phyloP scores from a whole-genome alignment of 2,888 invertebrate genomes.

The Drosophila demipolita region DNA sequence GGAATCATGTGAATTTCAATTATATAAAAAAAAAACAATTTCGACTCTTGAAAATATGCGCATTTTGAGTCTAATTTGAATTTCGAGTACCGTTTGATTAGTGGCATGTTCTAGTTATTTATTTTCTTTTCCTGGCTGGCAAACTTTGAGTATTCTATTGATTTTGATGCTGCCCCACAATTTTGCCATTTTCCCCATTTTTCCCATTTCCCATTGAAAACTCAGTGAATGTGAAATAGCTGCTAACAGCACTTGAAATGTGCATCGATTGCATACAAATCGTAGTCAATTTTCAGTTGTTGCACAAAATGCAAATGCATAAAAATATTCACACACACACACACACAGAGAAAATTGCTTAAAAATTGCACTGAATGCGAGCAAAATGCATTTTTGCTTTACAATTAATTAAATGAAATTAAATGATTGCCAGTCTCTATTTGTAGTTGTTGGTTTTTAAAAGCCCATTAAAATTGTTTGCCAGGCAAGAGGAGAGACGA shows the following conservation, averaged over 20 bases:
- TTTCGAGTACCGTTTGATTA: background rate
- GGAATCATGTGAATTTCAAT: background rate
- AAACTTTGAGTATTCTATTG: background rate
- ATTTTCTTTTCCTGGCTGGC: background rate
- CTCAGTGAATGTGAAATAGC: background rate
- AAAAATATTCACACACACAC: constrained; percentile 29
- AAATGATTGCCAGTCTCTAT: constrained; percentile 6
- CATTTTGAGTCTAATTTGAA: background rate
- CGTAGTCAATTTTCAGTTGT: constrained; percentile 39
- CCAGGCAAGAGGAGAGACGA: constrained; percentile 2
- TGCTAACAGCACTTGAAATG: background rate
- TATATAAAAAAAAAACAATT: background rate
- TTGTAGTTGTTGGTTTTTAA: constrained; percentile 48
- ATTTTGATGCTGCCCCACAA: background rate
- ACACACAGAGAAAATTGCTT: constrained; percentile 33
- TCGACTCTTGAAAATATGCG: background rate
- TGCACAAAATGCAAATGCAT: constrained; percentile 48
- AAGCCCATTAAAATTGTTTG: constrained; percentile 64
- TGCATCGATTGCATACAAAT: constrained; percentile 62
- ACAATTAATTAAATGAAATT: constrained; percentile 38
- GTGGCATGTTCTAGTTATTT: background rate
- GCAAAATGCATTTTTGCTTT: constrained; percentile 53
- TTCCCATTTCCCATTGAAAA: background rate
- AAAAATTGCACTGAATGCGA: constrained; percentile 14
- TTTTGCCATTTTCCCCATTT: background rate